These are phyloP conservation scores for Caenorhabditis briggsae DNA, from an alignment of 1,140 invertebrate species.

Conservation along the genomic window DNA sequence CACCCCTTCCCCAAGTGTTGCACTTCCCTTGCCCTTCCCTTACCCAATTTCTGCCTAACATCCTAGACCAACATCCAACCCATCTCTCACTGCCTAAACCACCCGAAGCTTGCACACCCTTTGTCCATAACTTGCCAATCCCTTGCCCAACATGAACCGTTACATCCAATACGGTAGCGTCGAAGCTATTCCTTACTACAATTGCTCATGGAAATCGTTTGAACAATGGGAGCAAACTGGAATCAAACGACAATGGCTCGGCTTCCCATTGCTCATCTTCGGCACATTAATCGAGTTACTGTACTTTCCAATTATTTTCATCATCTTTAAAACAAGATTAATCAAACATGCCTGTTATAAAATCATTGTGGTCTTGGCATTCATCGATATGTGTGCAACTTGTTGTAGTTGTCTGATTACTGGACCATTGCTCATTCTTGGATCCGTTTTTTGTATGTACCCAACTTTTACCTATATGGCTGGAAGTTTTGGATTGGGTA, in stretches of 20 bases:
- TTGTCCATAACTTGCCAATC: neutral
- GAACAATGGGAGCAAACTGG: neutral
- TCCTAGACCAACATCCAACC: neutral
- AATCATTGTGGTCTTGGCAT: slow-evolving; percentile 51
- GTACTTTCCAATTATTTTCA: slow-evolving; percentile 42
- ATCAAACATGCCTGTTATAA: slow-evolving; percentile 57
- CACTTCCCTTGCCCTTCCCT: neutral
- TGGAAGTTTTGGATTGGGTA: slow-evolving; percentile 15
- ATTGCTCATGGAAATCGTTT: slow-evolving; percentile 19
- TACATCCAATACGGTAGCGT: slow-evolving; percentile 14
- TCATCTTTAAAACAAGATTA: slow-evolving; percentile 35
- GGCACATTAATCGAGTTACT: slow-evolving; percentile 45
- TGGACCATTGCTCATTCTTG: slow-evolving; percentile 42
- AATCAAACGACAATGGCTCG: slow-evolving; percentile 28
- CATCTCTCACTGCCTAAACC: neutral
- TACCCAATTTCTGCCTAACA: no score
- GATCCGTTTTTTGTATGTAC: slow-evolving; percentile 56
- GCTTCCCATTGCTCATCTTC: neutral
- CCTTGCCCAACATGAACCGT: neutral
- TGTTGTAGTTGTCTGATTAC: slow-evolving; percentile 48
- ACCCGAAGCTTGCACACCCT: no score
- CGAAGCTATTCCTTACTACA: slow-evolving; percentile 30
- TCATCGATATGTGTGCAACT: slow-evolving; percentile 40
- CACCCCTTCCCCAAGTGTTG: no score
- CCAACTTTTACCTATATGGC: slow-evolving; percentile 58